Evolutionary conservation across 2,113 vertebrate genomes (phyloP), one percentile per base, ranked within the genome.

Genomic region (Xyliphius kryptos): DNA sequence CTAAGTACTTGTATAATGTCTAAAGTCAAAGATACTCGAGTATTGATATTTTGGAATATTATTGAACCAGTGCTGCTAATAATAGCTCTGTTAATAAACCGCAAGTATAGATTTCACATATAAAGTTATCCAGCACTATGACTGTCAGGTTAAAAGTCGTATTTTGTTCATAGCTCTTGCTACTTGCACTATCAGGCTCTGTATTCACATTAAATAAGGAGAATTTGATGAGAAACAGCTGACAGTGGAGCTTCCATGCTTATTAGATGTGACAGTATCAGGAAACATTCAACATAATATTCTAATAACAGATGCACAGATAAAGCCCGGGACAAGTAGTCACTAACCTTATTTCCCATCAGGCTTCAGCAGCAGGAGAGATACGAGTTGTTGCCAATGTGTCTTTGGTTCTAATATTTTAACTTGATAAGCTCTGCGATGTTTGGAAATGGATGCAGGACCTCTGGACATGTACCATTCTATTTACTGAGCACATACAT

Each of bases 331-430:
- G 61, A 63, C 55, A 63, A 55, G 61, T 64, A n/a, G n/a, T n/a
- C 26, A 14, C 38, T 44, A 44, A 53, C 62, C 12, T 47, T 20
- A 48, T 55, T 61, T 58, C 43, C 49, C 36, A 20, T 9, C 26
- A 57, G 67, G 19, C 52, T 26, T 13, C 12, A 32, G 43, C 47
- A 53, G 48, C 61, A 54, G 49, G 49, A 41, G 22, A 56, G 60
- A 62, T 20, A 62, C 49, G n/a, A 38, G 59, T 22, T 56, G 22
- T 46, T 11, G 15, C 51, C 47, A 15, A 55, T 19, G 5, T 59
- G 55, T 53, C 16, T 65, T 47, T 56, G 48, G 44, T 17, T 66
- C 56, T 61, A 49, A 70, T 66, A 60, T 70, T 61, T 61, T n/a
- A 11, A 22, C 58, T 56, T 44, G 62, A 55, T 66, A 55, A 43